Evolutionary conservation across 64 coral and sea anemone species (phyloP), one percentile per base, ranked within the genome.

Genomic region (Montipora capricornis): DNA sequence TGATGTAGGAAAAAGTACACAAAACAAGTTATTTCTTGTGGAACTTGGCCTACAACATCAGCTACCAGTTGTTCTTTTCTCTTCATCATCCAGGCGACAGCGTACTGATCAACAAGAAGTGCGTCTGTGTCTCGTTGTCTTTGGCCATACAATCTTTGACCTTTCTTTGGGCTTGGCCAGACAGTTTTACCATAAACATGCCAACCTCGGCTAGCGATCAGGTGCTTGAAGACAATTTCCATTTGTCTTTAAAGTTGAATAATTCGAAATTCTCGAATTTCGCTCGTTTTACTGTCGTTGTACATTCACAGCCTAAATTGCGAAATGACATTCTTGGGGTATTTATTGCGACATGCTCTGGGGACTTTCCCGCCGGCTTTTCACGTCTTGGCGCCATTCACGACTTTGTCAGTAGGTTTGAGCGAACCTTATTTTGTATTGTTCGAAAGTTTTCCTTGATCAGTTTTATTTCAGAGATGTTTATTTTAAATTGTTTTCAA

Each of bases 401-500:
- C 52, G 10, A 2, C 52, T 57, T 57, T 57, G 1, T 57, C 52
- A 57, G 52, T 57, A 57, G 52, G 52, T 17, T 26, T 73, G 84
- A 87, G 49, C 49, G 75, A 90, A 76, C 71, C 7, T 75, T 78
- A 75, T 77, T 89, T 89, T 5, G 14, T 51, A 37, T 51, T 47
- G 47, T 57, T 79, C 47, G 87, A 62, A 20, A 75, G 70, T 78
- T 71, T 61, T 75, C 74, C 58, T 81, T 76, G 4, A 77, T 44
- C 78, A 75, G 80, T 51, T 64, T 76, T 17, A 77, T 83, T 78
- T 70, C 48, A 82, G 68, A 12, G 69, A 89, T 80, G 92, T 80
- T 77, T 89, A 77, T 94, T 94, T 82, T 73, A 82, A 94, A 82
- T 89, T 94, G 66, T 82, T 94, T 93, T 94, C n/a, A 94, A 29